phyloP scores from a whole-genome alignment of 2,888 invertebrate genomes.

The Tubulanus polymorphus region DNA sequence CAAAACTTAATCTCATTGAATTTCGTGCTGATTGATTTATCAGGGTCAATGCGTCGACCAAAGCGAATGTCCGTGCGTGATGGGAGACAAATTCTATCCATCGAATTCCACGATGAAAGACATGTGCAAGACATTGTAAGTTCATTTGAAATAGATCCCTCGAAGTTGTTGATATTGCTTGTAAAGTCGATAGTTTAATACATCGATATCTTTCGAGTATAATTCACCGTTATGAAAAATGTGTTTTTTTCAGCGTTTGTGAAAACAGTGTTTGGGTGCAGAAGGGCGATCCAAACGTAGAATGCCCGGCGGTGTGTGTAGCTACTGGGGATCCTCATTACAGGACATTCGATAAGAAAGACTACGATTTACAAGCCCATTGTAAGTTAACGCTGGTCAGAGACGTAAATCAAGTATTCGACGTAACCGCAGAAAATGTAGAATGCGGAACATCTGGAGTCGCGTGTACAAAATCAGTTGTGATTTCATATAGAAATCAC shows the following conservation, averaged over 20 bases:
- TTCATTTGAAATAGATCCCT: too few relatives aligned
- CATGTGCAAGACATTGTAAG: conserved; percentile 76
- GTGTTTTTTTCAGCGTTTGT: too few relatives aligned
- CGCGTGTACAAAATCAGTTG: conserved; percentile 68
- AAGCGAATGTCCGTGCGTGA: neutral
- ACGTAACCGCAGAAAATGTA: conserved; percentile 71
- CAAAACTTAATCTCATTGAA: neutral
- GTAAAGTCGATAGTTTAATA: too few relatives aligned
- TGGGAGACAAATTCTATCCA: neutral
- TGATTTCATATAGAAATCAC: conserved; percentile 9
- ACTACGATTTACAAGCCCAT: conserved; percentile 8
- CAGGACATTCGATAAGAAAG: conserved; percentile 10
- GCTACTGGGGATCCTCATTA: conserved; percentile 12
- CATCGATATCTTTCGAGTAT: too few relatives aligned
- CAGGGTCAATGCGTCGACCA: conserved; percentile 3
- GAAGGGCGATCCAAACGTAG: too few relatives aligned
- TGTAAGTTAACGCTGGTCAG: conserved; percentile 4
- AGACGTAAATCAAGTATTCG: neutral
- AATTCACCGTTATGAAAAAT: too few relatives aligned
- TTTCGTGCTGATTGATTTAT: neutral
- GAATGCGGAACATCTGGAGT: conserved; percentile 80
- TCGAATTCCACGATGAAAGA: conserved; percentile 60
- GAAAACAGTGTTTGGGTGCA: conserved; percentile 72
- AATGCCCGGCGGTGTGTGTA: conserved; percentile 10
- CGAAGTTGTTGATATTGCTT: too few relatives aligned